Base-by-base conservation (phyloP, 2,113 vertebrate genomes). In the Leucopternis melanops region DNA sequence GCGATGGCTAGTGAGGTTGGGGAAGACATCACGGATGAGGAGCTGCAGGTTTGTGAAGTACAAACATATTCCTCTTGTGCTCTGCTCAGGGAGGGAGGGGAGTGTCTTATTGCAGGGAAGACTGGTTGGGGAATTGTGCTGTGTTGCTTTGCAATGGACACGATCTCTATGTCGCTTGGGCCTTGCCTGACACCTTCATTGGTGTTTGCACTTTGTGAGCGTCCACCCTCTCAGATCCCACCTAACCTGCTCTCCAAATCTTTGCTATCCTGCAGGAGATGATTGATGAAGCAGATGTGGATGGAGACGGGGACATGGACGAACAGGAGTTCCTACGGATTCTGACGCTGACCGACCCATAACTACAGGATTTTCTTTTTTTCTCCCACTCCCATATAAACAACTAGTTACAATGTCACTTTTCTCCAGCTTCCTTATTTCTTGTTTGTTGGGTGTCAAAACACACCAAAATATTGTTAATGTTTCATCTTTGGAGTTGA, bases 281-380 rank as follows among this genome's bases (percentile, higher is more conserved):
- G 99, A 99, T 99, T 21, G 98, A 99, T 21, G 99, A 99, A 95
- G 99, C 99, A 8, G 99, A 99, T 96, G 91, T 98, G 61, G 99
- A 99, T 81, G 99, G 99, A 36, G 99, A 99, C 3, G 99, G 99
- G 47, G 98, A 99, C 90, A 98, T 99, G 89, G 99, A 98, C 67
- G 98, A 99, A 96, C 98, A 99, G 87, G 99, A 99, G 95, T 99
- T 99, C 94, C 97, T 99, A 90, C 98, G 98, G 58, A 99, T 99
- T 58, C 99, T 99, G 99, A 99, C 98, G 89, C 99, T 99, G 97
- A 99, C 99, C 11, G 98, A 98, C 94, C 97, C 99, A 49, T 99
- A 99, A 94, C 99, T 93, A 98, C 42, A 34, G 25, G 31, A 8
- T 40, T 25, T 18, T 32, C 11, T 47, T 52, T 52, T 69, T 31